A percentile compares a stretch with the other conserved stretches of the same genome.
phyloP scores from a whole-genome alignment of 2,888 invertebrate species.

The Tetragnatha montana region DNA sequence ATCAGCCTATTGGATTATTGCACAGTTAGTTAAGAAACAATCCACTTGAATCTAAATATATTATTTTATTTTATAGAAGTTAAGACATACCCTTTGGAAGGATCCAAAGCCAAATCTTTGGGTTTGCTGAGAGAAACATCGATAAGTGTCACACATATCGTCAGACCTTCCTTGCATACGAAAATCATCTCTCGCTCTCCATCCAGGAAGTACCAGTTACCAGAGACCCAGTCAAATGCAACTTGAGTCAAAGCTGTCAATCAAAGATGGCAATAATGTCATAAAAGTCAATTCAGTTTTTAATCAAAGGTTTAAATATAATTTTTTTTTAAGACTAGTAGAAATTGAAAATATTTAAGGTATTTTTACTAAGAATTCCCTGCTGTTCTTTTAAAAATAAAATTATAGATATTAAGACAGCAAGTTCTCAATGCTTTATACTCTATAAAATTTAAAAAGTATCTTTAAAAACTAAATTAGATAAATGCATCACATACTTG shows the following conservation, averaged over 20 bases:
- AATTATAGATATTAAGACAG: too few relatives aligned
- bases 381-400: too few relatives aligned
- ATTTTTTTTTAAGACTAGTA: too few relatives aligned
- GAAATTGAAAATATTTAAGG: background rate
- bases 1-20: slow-evolving; percentile 80
- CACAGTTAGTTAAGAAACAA: background rate
- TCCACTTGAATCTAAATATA: background rate
- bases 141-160: slow-evolving; percentile 83
- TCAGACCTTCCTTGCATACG: slow-evolving; percentile 82
- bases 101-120: slow-evolving; percentile 86
- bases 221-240: slow-evolving; percentile 88
- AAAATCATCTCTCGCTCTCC: slow-evolving; percentile 83
- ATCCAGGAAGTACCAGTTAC: slow-evolving; percentile 90
- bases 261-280: slow-evolving; percentile 39
- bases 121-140: slow-evolving; percentile 83
- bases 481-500: slow-evolving; percentile 77
- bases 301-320: too few relatives aligned
- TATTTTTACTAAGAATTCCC: background rate
- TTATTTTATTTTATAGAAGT: background rate
- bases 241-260: slow-evolving; percentile 84
- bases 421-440: too few relatives aligned
- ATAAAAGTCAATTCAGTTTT: too few relatives aligned
- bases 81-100: slow-evolving; percentile 81
- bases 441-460: too few relatives aligned
- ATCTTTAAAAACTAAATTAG: background rate